phyloP scores from a whole-genome alignment of 2,888 invertebrate species.

The Romanomermis culicivorax region DNA sequence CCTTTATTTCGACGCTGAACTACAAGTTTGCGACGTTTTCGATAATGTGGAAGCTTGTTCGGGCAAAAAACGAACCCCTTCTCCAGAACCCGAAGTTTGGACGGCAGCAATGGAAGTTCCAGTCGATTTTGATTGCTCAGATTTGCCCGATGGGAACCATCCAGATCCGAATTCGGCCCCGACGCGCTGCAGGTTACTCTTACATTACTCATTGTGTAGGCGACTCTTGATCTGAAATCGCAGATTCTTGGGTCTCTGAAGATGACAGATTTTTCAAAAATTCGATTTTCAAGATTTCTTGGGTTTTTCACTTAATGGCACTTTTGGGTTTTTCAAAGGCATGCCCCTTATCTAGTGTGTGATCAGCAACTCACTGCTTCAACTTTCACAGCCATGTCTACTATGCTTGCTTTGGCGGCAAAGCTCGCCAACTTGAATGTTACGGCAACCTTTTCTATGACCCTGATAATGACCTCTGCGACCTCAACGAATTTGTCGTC shows the following conservation, averaged over 20 bases:
- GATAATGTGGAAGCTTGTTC: not conserved
- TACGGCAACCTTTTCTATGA: not conserved
- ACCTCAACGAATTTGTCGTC: not conserved
- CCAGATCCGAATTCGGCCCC: not conserved
- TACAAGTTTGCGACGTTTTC: not conserved
- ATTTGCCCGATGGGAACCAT: not conserved
- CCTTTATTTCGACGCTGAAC: not conserved
- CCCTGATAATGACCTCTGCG: not conserved
- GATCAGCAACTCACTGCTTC: no score
- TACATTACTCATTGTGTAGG: no score
- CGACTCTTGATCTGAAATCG: no score
- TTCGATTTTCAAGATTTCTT: no score
- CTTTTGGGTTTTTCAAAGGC: no score
- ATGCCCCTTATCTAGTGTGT: no score
- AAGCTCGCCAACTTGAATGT: not conserved
- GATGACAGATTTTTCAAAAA: no score
- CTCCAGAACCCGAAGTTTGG: no score
- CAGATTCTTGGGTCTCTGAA: no score
- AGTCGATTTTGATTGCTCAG: not conserved
- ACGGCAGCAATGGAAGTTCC: no score
- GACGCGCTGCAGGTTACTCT: not conserved
- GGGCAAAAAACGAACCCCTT: not conserved
- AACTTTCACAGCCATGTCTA: not conserved
- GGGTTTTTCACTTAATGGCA: no score
- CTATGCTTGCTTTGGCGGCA: not conserved